Evolutionary conservation across 2,113 vertebrate genomes (phyloP).

Genomic region (Serilophus lunatus): DNA sequence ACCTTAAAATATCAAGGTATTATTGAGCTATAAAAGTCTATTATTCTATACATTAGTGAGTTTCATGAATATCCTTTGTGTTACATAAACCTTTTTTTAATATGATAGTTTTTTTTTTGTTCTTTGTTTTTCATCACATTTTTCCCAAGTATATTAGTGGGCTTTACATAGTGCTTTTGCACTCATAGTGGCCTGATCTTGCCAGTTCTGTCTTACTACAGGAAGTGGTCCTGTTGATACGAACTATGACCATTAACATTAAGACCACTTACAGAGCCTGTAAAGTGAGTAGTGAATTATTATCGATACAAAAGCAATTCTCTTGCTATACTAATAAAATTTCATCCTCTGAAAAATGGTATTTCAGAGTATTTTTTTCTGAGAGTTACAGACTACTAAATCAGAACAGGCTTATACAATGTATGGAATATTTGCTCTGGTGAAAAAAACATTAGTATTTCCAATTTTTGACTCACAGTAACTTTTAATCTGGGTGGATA

Average conservation of each 20-base stretch:
- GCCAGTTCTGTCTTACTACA: neutral
- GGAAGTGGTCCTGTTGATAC: neutral
- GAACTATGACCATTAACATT: neutral
- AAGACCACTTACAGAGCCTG: neutral
- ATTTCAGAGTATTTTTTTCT: neutral
- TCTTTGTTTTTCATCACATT: neutral
- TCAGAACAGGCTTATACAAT: neutral
- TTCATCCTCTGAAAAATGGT: neutral
- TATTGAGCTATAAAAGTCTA: conserved; percentile 63
- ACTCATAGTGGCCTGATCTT: conserved; percentile 3
- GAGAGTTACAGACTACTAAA: neutral
- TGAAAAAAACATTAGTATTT: neutral
- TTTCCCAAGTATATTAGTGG: neutral
- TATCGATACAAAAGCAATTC: neutral
- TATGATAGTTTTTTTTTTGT: conserved; percentile 13
- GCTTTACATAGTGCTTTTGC: conserved; percentile 26
- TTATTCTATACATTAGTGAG: conserved; percentile 70
- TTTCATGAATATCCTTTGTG: conserved; percentile 44
- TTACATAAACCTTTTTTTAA: conserved; percentile 47
- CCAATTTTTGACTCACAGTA: neutral
- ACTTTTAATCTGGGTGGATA: neutral
- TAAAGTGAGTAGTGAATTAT: neutral
- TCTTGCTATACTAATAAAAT: neutral
- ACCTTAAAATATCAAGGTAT: conserved; percentile 72
- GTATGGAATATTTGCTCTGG: neutral